A percentile compares a stretch with the other conserved stretches of the same genome.
phyloP scores from a whole-genome alignment of 1,140 invertebrate genomes.

The Euwallacea fornicatus region DNA sequence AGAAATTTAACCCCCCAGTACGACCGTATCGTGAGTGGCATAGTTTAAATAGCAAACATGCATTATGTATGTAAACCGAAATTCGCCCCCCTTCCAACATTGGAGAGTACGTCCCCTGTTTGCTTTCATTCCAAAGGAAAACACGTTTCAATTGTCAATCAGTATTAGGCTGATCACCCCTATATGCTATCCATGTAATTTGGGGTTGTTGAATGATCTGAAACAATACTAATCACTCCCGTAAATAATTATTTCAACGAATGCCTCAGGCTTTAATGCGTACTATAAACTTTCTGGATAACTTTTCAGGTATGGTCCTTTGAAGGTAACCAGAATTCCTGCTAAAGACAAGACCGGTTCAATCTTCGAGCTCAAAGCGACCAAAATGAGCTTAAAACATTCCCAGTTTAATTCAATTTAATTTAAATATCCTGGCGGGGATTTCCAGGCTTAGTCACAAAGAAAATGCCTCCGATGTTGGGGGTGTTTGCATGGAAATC shows the following conservation, averaged over 20 bases:
- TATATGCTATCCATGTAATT: neutral
- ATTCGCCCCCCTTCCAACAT: constrained; percentile 8
- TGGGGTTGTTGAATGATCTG: neutral
- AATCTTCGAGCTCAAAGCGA: constrained; percentile 18
- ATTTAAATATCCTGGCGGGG: constrained; percentile 5
- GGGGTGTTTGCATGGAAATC: constrained; percentile 8
- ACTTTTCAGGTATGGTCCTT: neutral
- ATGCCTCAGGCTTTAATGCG: neutral
- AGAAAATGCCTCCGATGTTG: constrained; percentile 8
- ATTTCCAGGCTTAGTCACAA: constrained; percentile 15
- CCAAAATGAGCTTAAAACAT: constrained; percentile 18
- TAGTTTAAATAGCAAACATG: constrained; percentile 17
- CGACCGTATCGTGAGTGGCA: constrained; percentile 4
- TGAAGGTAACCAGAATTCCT: constrained; percentile 10
- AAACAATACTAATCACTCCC: neutral
- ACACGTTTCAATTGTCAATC: constrained; percentile 22
- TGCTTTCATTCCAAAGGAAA: constrained; percentile 18
- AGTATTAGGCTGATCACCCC: constrained; percentile 9
- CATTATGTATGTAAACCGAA: constrained; percentile 23
- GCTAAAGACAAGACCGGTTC: constrained; percentile 16
- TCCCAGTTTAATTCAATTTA: constrained; percentile 14
- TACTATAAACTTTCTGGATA: constrained; percentile 3
- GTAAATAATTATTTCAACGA: neutral
- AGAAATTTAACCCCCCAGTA: neutral
- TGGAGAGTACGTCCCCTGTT: constrained; percentile 12